Percentiles rank a stretch among this genome's conserved stretches.
Evolutionary conservation across 2,888 invertebrate genomes (phyloP).

Genomic region (Tyria jacobaeae): DNA sequence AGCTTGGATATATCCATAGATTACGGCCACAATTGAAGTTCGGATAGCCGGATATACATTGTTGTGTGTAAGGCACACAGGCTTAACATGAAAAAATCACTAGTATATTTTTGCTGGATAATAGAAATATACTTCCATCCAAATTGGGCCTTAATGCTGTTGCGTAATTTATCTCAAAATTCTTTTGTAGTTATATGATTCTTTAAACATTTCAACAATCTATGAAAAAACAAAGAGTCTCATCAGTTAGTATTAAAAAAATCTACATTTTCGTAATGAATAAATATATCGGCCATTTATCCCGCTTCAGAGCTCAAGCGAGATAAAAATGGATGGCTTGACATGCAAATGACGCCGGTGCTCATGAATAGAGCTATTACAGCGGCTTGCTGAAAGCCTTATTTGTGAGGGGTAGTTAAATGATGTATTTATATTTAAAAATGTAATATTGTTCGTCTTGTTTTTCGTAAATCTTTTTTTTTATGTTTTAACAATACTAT

Average conservation of each 20-base stretch:
- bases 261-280: neutral
- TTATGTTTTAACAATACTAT: neutral
- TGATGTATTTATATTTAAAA: neutral
- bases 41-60: too few species aligned
- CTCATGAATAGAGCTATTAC: slow-evolving; percentile 3
- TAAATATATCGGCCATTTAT: slow-evolving; percentile 8
- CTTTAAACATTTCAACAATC: neutral
- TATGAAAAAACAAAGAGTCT: neutral
- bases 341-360: neutral
- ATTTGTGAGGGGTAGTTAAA: neutral
- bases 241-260: neutral
- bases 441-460: neutral
- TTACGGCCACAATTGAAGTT: too few species aligned
- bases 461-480: neutral
- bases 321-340: slow-evolving; percentile 3
- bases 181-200: too few species aligned
- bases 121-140: too few species aligned
- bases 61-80: too few species aligned
- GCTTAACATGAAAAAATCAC: too few species aligned
- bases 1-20: too few species aligned
- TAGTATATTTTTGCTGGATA: too few species aligned
- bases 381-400: neutral
- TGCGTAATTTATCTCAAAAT: too few species aligned
- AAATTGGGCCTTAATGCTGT: too few species aligned
- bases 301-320: neutral